Evolutionary conservation across 2,888 invertebrate genomes (phyloP).

Genomic region (Rapana venosa): DNA sequence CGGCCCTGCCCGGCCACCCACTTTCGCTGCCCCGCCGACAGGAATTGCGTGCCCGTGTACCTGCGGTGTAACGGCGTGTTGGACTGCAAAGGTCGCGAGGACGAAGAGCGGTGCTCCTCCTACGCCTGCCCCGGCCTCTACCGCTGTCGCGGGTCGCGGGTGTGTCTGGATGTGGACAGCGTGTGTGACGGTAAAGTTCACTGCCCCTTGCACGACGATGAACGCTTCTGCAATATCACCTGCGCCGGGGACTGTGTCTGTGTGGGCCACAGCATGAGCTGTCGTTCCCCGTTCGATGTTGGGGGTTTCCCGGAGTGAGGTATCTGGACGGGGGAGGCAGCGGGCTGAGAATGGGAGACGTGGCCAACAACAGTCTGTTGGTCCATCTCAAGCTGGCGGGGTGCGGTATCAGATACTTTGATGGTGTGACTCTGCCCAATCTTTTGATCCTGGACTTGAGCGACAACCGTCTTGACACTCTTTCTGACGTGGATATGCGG

Average conservation of each 20-base stretch:
- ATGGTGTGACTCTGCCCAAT: neutral
- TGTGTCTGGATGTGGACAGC: neutral
- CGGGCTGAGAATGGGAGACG: neutral
- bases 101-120: neutral
- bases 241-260: neutral
- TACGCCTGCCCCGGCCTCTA: constrained; percentile 11
- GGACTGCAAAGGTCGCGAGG: neutral
- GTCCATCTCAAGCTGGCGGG: neutral
- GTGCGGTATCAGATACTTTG: neutral
- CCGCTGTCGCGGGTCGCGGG: constrained; percentile 9
- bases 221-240: neutral
- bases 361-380: constrained; percentile 19
- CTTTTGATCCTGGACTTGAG: neutral
- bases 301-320: neutral
- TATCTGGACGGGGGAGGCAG: neutral
- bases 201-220: constrained; percentile 6
- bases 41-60: neutral
- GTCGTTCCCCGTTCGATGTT: neutral
- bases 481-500: neutral
- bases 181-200: neutral
- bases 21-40: neutral
- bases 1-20: neutral
- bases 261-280: neutral
- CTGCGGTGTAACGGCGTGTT: constrained; percentile 9
- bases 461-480: neutral